Evolutionary conservation across 2,888 invertebrate genomes (phyloP).

Genomic region (Sphaerophoria rueppellii): DNA sequence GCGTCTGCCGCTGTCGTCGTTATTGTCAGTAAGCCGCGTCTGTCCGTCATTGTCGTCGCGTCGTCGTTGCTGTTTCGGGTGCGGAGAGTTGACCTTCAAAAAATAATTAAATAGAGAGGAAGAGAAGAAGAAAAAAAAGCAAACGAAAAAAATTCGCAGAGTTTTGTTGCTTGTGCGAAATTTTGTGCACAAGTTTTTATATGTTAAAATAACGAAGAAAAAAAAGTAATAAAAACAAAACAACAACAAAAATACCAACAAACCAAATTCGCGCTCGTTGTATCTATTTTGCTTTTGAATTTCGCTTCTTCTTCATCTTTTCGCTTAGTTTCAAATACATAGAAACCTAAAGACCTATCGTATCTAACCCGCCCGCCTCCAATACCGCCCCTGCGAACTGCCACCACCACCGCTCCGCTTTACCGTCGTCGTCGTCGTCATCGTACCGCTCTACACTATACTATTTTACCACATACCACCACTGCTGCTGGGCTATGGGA

Average conservation of each 20-base stretch:
- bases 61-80: conserved; percentile 35
- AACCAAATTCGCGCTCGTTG: conserved; percentile 59
- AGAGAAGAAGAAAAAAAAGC: conserved; percentile 55
- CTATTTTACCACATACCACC: conserved; percentile 21
- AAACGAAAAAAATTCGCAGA: conserved; percentile 66
- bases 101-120: conserved; percentile 77
- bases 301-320: conserved; percentile 72
- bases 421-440: not conserved
- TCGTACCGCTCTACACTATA: conserved; percentile 47
- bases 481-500: conserved; percentile 69
- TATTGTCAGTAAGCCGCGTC: not conserved
- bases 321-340: conserved; percentile 72
- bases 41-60: not conserved
- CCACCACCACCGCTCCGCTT: conserved; percentile 57
- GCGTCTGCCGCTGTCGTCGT: not conserved
- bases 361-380: conserved; percentile 50
- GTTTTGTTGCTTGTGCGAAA: conserved; percentile 67
- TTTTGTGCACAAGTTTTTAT: conserved; percentile 67
- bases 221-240: conserved; percentile 6
- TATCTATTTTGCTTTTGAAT: conserved; percentile 71
- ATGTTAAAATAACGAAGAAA: conserved; percentile 58
- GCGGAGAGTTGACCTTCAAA: conserved; percentile 82
- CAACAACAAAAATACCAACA: conserved; percentile 21
- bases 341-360: conserved; percentile 72
- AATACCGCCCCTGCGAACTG: conserved; percentile 13